Evolutionary conservation across 2,113 vertebrate genomes (phyloP).

Genomic region (Neodon shergylaensis): DNA sequence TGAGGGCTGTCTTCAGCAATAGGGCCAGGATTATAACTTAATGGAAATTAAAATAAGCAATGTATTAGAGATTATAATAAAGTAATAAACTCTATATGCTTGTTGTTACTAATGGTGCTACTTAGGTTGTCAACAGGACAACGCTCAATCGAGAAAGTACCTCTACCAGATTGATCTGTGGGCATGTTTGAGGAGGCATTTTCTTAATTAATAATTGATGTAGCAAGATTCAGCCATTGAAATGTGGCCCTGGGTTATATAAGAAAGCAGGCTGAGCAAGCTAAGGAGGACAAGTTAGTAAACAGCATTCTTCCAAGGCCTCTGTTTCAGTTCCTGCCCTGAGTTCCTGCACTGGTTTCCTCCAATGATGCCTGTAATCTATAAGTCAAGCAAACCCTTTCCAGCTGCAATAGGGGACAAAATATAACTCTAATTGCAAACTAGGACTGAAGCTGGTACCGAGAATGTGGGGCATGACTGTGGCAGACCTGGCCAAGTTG

Average conservation of each 20-base stretch:
- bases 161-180: neutral
- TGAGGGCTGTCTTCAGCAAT: neutral
- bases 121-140: neutral
- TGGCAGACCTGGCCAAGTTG: neutral
- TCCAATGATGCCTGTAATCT: neutral
- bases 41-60: neutral
- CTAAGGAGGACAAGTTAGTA: neutral
- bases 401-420: neutral
- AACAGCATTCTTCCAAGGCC: neutral
- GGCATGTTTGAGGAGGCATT: neutral
- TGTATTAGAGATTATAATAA: neutral
- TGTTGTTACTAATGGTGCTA: neutral
- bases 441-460: neutral
- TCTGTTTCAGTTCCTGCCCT: neutral
- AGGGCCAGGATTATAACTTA: neutral
- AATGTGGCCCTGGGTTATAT: neutral
- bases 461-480: neutral
- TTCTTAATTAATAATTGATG: neutral
- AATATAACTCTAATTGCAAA: neutral
- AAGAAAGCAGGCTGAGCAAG: neutral
- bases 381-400: neutral
- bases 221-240: neutral
- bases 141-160: neutral
- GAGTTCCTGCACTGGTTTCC: neutral
- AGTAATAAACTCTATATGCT: neutral